Base-by-base conservation (phyloP, 2,113 vertebrate species). In the Apeltes quadracus region DNA sequence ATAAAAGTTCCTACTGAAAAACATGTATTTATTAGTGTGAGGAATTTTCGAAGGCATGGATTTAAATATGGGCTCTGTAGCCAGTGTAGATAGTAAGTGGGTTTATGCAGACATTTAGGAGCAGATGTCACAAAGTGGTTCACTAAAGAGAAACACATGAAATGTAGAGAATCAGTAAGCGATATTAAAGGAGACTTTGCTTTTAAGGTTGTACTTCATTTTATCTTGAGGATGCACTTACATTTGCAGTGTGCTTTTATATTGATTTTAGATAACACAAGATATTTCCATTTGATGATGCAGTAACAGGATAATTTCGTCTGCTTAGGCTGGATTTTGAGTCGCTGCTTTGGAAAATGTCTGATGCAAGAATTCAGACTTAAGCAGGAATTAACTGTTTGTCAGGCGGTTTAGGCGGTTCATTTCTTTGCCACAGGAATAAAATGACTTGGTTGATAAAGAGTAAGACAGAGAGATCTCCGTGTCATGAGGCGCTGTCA, bases 261-360 rank as follows among this genome's bases (percentile, higher is more conserved):
- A 22, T 46, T 38, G 16, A 16, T 55, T 55, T 20, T 54, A 2
- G 12, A 8, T 14, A 29, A 8, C 1, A 32, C 29, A 32, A 32
- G 29, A 32, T 32, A 32, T 32, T 48, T 58, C n/a, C 23, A 13
- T 55, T 62, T 61, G 48, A 76, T 62, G n/a, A 75, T 1, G 10
- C 10, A 25, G 34, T 36, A 73, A 70, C 72, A 78, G 15, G 56
- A 71, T 70, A 5, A 22, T 23, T 32, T 39, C n/a, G 48, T 59
- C 58, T 69, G 22, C 39, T 32, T 27, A 65, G 44, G 16, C 57
- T 74, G 61, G 16, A 46, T 72, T 54, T 59, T 55, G 23, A 75
- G 25, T 22, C 67, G 16, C 22, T 46, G 61, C 29, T 53, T n/a
- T 25, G 68, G 76, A 69, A 74, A 20, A 50, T 83, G 87, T 71